Evolutionary conservation across 2,113 vertebrate species (phyloP).

Genomic region (Mellivora capensis): DNA sequence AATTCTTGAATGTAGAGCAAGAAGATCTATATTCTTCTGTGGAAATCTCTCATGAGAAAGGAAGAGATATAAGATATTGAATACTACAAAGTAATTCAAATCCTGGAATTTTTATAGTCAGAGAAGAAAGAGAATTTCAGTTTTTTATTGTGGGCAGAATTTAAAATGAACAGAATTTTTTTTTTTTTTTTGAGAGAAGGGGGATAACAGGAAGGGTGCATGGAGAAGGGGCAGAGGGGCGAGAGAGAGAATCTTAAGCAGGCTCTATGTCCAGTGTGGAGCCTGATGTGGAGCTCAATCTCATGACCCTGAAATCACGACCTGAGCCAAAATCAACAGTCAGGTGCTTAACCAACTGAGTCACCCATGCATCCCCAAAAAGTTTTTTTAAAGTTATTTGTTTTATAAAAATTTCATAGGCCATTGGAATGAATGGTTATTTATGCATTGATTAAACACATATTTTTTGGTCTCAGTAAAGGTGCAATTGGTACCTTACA

Average conservation of each 20-base stretch:
- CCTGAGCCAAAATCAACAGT: neutral
- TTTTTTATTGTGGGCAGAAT: neutral
- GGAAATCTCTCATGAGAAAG: neutral
- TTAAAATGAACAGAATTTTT: neutral
- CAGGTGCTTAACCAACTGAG: neutral
- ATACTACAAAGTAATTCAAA: neutral
- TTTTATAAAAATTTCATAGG: neutral
- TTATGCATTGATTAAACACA: neutral
- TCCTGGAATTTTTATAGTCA: neutral
- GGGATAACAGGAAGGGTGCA: accelerated
- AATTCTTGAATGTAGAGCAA: neutral
- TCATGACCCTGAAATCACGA: neutral
- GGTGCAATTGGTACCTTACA: neutral
- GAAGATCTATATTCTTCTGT: neutral
- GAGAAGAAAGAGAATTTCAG: neutral
- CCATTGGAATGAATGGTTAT: neutral
- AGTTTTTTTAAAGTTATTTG: neutral
- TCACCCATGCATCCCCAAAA: neutral
- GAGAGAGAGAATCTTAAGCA: neutral
- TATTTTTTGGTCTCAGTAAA: neutral
- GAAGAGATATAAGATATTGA: neutral
- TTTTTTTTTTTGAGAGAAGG: neutral
- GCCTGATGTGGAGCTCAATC: no score
- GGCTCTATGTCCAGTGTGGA: neutral
- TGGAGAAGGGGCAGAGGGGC: neutral